A percentile compares a stretch with the other conserved stretches of the same genome.
Conservation (phyloP, 2,113 vertebrate species). For the Brachionichthys hirsutus region DNA sequence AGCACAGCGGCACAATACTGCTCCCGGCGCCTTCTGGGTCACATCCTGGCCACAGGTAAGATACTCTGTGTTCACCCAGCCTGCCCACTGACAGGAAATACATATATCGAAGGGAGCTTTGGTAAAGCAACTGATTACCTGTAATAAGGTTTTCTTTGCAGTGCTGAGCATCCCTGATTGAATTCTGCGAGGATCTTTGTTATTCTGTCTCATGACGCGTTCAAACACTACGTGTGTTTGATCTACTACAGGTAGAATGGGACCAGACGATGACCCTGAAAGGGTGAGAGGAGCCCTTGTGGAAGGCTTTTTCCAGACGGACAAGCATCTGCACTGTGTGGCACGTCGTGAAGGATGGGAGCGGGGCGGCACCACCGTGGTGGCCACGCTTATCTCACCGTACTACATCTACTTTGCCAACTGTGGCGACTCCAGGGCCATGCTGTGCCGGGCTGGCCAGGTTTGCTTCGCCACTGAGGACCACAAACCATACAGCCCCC, state of each 20-base stretch:
- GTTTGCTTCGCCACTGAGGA: slow-evolving; percentile 83
- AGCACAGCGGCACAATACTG: slow-evolving; percentile 76
- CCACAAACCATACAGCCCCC: slow-evolving; percentile 80
- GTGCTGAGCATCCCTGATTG: neutral
- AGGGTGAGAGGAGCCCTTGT: slow-evolving; percentile 71
- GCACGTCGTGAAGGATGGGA: slow-evolving; percentile 78
- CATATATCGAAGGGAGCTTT: neutral
- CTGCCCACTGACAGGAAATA: too few species aligned
- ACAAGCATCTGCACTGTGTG: slow-evolving; percentile 75
- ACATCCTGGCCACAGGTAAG: slow-evolving; percentile 76
- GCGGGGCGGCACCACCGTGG: slow-evolving; percentile 78
- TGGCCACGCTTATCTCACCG: slow-evolving; percentile 76
- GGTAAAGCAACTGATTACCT: neutral
- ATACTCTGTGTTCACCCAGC: neutral
- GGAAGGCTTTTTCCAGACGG: slow-evolving; percentile 77
- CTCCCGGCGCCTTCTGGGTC: slow-evolving; percentile 78
- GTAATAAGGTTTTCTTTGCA: neutral
- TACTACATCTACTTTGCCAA: slow-evolving; percentile 82
- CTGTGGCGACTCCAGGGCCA: slow-evolving; percentile 82
- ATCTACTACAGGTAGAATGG: slow-evolving; percentile 67
- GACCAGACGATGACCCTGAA: slow-evolving; percentile 68
- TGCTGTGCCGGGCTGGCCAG: slow-evolving; percentile 76
- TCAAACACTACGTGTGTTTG: too few species aligned
- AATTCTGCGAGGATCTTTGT: neutral
- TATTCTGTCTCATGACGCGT: neutral